Evolutionary conservation across 2,797 vertebrate species (phyloP).

Genomic region (Crocodylus rhombifer): DNA sequence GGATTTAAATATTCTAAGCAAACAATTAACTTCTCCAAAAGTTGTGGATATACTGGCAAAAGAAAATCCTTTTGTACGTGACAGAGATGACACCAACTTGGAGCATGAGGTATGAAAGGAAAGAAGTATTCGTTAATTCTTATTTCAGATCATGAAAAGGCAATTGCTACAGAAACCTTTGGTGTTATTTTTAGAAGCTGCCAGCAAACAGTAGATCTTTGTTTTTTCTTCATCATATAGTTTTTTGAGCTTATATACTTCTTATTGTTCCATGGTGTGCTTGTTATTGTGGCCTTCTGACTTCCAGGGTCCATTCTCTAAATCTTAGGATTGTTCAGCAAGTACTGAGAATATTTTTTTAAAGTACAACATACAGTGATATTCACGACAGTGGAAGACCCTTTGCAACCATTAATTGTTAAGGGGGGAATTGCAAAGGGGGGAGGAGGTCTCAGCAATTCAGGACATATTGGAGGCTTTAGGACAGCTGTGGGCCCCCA

Average conservation of each 20-base stretch:
- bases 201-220: neutral
- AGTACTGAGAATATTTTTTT: neutral
- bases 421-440: neutral
- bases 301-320: neutral
- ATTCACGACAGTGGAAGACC: neutral
- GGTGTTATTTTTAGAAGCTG: neutral
- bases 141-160: neutral
- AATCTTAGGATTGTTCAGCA: neutral
- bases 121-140: accelerated
- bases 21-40: slow-evolving; percentile 82
- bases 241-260: neutral
- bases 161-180: neutral
- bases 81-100: slow-evolving; percentile 77
- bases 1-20: slow-evolving; percentile 87
- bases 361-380: neutral
- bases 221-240: neutral
- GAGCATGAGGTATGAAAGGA: slow-evolving; percentile 86
- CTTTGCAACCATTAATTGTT: neutral
- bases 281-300: neutral
- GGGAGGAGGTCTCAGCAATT: neutral
- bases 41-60: slow-evolving; percentile 84
- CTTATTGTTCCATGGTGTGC: neutral
- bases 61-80: slow-evolving; percentile 73
- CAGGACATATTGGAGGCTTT: neutral
- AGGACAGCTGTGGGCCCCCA: neutral